phyloP scores from a whole-genome alignment of 2,888 invertebrate genomes.

The Neoaliturus tenellus region DNA sequence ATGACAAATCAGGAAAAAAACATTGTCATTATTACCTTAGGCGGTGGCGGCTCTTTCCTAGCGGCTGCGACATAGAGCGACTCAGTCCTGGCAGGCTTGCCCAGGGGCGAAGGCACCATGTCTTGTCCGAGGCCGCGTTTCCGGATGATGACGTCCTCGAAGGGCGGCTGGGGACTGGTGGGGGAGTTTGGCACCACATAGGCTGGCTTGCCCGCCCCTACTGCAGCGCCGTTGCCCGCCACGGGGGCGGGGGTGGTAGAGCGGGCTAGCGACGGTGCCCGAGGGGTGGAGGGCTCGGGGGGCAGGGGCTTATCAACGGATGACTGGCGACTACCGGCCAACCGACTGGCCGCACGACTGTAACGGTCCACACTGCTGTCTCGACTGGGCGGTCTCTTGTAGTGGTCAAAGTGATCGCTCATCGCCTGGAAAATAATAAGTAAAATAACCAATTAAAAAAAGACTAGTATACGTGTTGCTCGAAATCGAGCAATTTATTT shows the following conservation, averaged over 20 bases:
- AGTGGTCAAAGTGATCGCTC: constrained; percentile 96
- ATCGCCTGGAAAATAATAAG: constrained; percentile 77
- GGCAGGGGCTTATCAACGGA: constrained; percentile 81
- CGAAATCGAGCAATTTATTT: too few species aligned
- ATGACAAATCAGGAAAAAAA: too few species aligned
- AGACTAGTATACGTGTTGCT: too few species aligned
- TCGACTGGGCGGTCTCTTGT: constrained; percentile 92
- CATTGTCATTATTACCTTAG: constrained; percentile 66
- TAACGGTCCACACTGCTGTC: constrained; percentile 91
- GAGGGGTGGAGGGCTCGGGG: constrained; percentile 71
- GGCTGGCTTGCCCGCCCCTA: constrained; percentile 67
- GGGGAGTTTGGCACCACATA: constrained; percentile 72
- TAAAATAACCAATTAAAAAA: too few species aligned
- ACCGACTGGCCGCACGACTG: constrained; percentile 80
- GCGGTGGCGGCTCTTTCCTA: constrained; percentile 65
- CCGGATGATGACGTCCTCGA: constrained; percentile 88
- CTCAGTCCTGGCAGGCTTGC: constrained; percentile 94
- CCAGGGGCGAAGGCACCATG: constrained; percentile 87
- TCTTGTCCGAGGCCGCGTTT: constrained; percentile 89
- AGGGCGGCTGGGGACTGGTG: constrained; percentile 78
- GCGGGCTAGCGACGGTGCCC: constrained; percentile 72
- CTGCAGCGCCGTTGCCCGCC: constrained; percentile 70
- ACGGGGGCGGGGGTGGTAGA: constrained; percentile 77
- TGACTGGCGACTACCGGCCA: constrained; percentile 83
- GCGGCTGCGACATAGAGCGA: constrained; percentile 86